phyloP scores from a whole-genome alignment of 2,113 vertebrate genomes.

The Talpa occidentalis region DNA sequence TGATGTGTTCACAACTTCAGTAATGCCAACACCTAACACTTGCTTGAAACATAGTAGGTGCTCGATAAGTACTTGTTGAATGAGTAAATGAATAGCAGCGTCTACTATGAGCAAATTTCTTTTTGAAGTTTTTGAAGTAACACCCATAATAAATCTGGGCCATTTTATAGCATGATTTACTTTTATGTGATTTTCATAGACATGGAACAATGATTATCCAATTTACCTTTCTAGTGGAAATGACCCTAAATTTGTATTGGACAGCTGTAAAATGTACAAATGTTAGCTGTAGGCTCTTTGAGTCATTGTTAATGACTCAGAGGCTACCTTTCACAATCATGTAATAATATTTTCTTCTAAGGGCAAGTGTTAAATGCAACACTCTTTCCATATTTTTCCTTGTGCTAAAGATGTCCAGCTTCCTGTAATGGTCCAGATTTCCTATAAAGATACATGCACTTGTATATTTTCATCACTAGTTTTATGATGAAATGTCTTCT shows the following conservation, averaged over 20 bases:
- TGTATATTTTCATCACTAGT: background rate
- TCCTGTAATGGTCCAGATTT: background rate
- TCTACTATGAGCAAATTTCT: background rate
- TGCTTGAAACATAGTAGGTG: background rate
- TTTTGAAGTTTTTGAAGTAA: conserved; percentile 12
- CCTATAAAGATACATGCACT: background rate
- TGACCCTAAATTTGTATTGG: background rate
- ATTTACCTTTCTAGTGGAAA: background rate
- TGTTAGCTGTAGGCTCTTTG: background rate
- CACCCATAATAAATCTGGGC: background rate
- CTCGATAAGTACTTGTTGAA: conserved; percentile 58
- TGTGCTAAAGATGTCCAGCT: background rate
- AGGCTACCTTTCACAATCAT: background rate
- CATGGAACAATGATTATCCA: background rate
- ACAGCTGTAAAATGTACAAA: background rate
- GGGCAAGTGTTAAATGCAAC: background rate
- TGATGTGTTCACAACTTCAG: background rate
- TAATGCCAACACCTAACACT: background rate
- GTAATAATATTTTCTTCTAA: background rate
- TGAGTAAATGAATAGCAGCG: background rate
- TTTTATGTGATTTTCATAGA: background rate
- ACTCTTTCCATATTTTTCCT: background rate
- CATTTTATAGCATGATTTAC: background rate
- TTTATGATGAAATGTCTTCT: background rate
- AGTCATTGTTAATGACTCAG: conserved; percentile 17